A percentile compares a stretch with the other conserved stretches of the same genome.
Conservation (phyloP, 2,888 invertebrate genomes). For the Melipona bicolor region DNA sequence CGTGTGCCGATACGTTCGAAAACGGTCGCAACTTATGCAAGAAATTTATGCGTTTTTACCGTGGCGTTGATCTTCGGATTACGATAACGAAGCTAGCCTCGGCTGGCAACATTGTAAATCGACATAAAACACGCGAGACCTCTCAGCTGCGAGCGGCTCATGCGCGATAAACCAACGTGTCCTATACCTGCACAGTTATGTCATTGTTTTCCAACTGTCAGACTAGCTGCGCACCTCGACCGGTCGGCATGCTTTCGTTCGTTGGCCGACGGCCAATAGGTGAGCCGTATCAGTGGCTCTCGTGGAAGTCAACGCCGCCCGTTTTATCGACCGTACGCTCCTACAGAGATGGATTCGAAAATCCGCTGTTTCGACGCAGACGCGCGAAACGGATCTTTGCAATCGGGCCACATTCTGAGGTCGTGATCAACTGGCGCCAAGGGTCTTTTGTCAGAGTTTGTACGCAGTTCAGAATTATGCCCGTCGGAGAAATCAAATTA, state of each 20-base stretch:
- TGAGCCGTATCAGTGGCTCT: slow-evolving; percentile 56
- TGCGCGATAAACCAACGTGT: slow-evolving; percentile 55
- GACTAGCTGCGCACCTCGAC: slow-evolving; percentile 63
- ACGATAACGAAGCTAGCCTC: slow-evolving; percentile 25
- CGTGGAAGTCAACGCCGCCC: slow-evolving; percentile 63
- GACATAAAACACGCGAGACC: slow-evolving; percentile 49
- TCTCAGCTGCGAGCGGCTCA: slow-evolving; percentile 59
- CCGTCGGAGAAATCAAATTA: neutral
- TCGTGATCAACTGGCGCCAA: slow-evolving; percentile 38
- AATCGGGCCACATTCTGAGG: slow-evolving; percentile 42
- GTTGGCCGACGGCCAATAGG: slow-evolving; percentile 70
- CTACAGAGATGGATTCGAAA: slow-evolving; percentile 65
- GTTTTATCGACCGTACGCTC: slow-evolving; percentile 74
- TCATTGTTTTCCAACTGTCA: slow-evolving; percentile 75
- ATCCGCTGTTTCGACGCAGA: slow-evolving; percentile 67
- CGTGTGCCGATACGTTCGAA: neutral
- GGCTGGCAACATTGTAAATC: slow-evolving; percentile 50
- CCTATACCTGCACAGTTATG: slow-evolving; percentile 62
- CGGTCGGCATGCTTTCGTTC: slow-evolving; percentile 69
- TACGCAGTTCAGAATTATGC: neutral
- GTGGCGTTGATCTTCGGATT: slow-evolving; percentile 21
- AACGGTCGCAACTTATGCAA: neutral
- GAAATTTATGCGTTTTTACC: slow-evolving; percentile 18
- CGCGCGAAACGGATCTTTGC: slow-evolving; percentile 64
- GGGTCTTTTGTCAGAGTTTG: neutral